Evolutionary conservation across 2,113 vertebrate genomes (phyloP).

Genomic region (Ceuthmochares aereus): DNA sequence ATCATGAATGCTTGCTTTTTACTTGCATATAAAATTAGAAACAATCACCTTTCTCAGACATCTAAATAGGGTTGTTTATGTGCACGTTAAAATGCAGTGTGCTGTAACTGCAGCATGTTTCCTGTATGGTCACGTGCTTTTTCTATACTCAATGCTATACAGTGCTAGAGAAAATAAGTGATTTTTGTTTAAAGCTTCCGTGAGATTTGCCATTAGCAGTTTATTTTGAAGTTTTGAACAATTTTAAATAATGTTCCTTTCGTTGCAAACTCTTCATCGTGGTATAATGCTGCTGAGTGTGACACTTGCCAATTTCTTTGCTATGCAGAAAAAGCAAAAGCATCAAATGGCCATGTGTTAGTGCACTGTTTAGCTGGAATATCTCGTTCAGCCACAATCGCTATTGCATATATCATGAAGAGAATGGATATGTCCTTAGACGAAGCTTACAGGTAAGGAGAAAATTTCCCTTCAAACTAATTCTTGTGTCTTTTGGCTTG

Average conservation of each 20-base stretch:
- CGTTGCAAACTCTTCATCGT: background rate
- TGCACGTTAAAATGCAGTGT: background rate
- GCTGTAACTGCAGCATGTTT: background rate
- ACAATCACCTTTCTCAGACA: background rate
- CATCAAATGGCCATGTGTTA: slow-evolving; percentile 80
- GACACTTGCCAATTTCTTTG: slow-evolving; percentile 27
- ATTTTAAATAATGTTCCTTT: background rate
- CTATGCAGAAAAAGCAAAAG: slow-evolving; percentile 90
- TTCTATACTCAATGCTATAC: background rate
- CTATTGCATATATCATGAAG: slow-evolving; percentile 87
- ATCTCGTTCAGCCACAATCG: slow-evolving; percentile 84
- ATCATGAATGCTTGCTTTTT: background rate
- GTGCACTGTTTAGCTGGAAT: slow-evolving; percentile 85
- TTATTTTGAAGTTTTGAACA: background rate
- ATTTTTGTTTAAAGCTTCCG: slow-evolving; percentile 1
- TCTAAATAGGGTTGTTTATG: background rate
- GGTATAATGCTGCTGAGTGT: background rate
- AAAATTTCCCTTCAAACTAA: background rate
- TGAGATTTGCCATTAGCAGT: background rate
- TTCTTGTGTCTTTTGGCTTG: background rate
- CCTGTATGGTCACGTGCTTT: background rate
- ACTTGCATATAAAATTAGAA: background rate
- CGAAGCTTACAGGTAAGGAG: slow-evolving; percentile 84
- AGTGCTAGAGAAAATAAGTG: background rate
- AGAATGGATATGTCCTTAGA: slow-evolving; percentile 86